Conservation (phyloP, 1,140 invertebrate genomes). For the Aleiodes sp. region DNA sequence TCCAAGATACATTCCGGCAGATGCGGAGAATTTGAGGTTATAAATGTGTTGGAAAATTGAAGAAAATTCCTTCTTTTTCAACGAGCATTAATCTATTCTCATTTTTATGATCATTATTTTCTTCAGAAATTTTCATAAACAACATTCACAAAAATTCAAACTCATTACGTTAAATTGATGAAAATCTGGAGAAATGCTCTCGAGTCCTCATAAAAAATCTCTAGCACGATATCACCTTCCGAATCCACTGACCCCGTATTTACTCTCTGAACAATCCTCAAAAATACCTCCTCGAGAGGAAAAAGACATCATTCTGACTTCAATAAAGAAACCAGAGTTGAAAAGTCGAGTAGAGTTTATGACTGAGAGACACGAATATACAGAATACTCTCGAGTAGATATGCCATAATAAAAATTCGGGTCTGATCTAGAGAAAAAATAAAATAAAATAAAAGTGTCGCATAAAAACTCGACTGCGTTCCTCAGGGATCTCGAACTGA, state of each 20-base stretch:
- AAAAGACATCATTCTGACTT: not conserved
- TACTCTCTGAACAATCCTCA: not conserved
- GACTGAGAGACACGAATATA: not conserved
- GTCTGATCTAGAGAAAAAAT: conserved; percentile 1
- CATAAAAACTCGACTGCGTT: conserved; percentile 25
- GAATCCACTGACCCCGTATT: not conserved
- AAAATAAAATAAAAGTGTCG: conserved; percentile 23
- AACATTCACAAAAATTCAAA: no score
- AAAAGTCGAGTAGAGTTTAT: not conserved
- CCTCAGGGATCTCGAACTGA: not conserved
- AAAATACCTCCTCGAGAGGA: no score
- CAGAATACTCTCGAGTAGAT: not conserved
- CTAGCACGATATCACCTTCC: not conserved
- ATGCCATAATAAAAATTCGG: conserved; percentile 14
- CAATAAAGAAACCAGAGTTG: not conserved
- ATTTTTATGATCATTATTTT: no score
- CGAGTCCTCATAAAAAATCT: no score
- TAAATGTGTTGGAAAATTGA: no score
- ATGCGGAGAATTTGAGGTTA: no score
- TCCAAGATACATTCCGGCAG: not conserved
- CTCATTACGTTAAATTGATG: no score
- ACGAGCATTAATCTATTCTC: no score
- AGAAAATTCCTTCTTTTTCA: no score
- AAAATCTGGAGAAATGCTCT: no score
- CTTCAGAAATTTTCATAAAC: no score